Evolutionary conservation across 1,140 invertebrate species (phyloP).

Genomic region (Euwallacea fornicatus): DNA sequence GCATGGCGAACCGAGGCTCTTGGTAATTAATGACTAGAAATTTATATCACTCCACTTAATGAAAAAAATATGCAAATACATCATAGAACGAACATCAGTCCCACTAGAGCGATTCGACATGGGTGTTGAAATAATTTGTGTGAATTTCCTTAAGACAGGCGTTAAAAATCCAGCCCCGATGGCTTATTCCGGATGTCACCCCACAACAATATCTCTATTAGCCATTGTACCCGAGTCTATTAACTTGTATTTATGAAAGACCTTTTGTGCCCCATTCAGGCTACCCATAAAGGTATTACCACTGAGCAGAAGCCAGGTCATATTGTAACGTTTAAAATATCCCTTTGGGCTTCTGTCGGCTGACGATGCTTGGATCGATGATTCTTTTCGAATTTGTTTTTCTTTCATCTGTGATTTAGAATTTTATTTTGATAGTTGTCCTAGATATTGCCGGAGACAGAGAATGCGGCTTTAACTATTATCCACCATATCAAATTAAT

Average conservation of each 20-base stretch:
- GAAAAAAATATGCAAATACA: conserved; percentile 31
- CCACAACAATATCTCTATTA: conserved; percentile 48
- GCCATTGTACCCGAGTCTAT: conserved; percentile 45
- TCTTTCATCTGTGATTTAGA: no score
- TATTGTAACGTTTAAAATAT: conserved; percentile 19
- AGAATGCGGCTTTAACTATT: no score
- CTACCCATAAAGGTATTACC: conserved; percentile 28
- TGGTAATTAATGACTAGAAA: conserved; percentile 32
- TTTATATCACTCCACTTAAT: conserved; percentile 30
- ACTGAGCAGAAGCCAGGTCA: conserved; percentile 18
- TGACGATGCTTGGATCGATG: no score
- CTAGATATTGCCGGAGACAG: no score
- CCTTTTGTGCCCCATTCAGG: conserved; percentile 31
- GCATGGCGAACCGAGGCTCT: neutral
- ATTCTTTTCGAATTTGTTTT: no score
- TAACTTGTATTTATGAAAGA: conserved; percentile 47
- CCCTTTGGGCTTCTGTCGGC: neutral
- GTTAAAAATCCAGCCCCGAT: conserved; percentile 29
- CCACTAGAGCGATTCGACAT: conserved; percentile 33
- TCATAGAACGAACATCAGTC: neutral
- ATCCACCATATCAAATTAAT: no score
- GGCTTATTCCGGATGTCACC: conserved; percentile 45
- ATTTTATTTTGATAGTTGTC: no score
- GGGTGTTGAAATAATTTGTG: conserved; percentile 41
- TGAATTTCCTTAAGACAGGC: conserved; percentile 29